These are phyloP conservation scores for Drosophila mulleri DNA, from an alignment of 2,888 invertebrate species.

Conservation along the genomic window DNA sequence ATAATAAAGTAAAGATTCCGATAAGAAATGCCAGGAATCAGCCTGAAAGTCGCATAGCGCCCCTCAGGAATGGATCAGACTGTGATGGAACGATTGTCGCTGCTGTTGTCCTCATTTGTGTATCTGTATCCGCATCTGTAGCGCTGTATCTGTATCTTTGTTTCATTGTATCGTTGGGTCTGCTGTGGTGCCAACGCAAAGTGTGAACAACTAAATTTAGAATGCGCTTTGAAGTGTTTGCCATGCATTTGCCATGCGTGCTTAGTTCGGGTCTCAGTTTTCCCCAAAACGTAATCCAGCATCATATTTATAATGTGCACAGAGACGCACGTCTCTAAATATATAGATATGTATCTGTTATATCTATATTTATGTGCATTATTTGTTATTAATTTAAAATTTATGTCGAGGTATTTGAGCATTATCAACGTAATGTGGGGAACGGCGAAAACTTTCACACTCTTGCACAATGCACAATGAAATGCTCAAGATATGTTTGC, in stretches of 20 bases:
- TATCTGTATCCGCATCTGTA: conserved; percentile 8
- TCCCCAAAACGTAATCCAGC: conserved; percentile 16
- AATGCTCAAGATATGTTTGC: conserved; percentile 27
- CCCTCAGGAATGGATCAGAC: neutral
- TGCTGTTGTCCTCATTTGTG: conserved; percentile 59
- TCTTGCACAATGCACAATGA: conserved; percentile 55
- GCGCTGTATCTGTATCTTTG: neutral
- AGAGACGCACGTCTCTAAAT: neutral
- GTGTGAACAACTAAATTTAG: conserved; percentile 76
- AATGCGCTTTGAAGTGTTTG: conserved; percentile 63
- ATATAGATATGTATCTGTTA: conserved; percentile 1
- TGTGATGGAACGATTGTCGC: conserved; percentile 38
- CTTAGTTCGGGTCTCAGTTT: conserved; percentile 23
- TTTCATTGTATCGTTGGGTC: neutral
- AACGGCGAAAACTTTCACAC: conserved; percentile 67
- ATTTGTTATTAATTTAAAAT: conserved; percentile 19
- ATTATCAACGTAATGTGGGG: conserved; percentile 11
- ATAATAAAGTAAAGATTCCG: neutral
- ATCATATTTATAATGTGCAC: conserved; percentile 4
- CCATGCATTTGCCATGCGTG: conserved; percentile 16
- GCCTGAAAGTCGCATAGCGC: neutral
- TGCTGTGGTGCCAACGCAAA: conserved; percentile 71
- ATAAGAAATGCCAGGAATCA: neutral
- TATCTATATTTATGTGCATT: conserved; percentile 9
- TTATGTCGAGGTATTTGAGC: conserved; percentile 3